phyloP scores from a whole-genome alignment of 1,140 invertebrate genomes.

The Drosophila obscura region DNA sequence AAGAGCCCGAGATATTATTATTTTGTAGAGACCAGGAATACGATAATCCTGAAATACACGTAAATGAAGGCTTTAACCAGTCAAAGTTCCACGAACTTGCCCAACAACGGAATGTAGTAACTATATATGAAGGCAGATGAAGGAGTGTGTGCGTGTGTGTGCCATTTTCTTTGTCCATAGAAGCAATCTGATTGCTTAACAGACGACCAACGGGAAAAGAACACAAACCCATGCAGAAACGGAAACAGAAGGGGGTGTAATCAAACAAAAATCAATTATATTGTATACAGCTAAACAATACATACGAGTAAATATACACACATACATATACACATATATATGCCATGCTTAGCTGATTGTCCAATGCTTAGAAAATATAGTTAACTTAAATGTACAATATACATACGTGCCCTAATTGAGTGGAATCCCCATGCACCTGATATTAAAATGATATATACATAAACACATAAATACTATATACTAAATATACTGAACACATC shows the following conservation, averaged over 20 bases:
- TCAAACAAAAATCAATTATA: constrained; percentile 53
- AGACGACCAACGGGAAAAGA: constrained; percentile 20
- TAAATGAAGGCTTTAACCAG: constrained; percentile 55
- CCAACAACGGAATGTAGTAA: constrained; percentile 5
- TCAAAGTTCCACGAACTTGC: constrained; percentile 43
- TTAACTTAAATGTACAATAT: constrained; percentile 78
- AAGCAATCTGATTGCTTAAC: constrained; percentile 42
- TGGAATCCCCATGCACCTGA: constrained; percentile 26
- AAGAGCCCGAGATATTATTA: constrained; percentile 25
- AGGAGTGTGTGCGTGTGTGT: background rate
- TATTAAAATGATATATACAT: constrained; percentile 35
- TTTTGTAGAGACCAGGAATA: constrained; percentile 27
- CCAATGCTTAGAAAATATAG: constrained; percentile 74
- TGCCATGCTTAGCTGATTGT: constrained; percentile 55
- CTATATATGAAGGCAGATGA: background rate
- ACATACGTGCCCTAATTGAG: constrained; percentile 42
- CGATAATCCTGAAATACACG: constrained; percentile 9
- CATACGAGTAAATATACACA: constrained; percentile 34
- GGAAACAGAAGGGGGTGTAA: constrained; percentile 25
- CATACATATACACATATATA: constrained; percentile 22
- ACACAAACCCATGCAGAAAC: constrained; percentile 1
- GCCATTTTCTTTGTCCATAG: constrained; percentile 1
- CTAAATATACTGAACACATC: constrained; percentile 41
- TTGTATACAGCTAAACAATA: constrained; percentile 61
- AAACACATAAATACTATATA: constrained; percentile 26